These are phyloP conservation scores for Seriola dumerili DNA, from an alignment of 2,113 vertebrate genomes.

Conservation along the genomic window DNA sequence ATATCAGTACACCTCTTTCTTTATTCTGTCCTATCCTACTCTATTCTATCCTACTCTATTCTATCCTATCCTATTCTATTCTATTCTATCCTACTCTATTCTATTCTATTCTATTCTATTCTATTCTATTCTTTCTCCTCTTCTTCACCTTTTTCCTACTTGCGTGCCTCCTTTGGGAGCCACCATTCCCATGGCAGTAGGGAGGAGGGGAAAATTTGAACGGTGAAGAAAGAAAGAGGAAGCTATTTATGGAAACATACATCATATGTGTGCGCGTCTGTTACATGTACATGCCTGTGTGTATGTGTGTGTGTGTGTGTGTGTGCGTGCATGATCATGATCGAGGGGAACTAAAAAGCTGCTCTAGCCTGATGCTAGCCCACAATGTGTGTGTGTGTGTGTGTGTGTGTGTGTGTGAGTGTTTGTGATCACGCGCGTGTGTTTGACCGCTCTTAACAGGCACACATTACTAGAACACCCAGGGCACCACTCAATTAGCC, in stretches of 20 bases:
- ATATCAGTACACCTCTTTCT: not conserved
- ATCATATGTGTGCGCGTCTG: conserved; percentile 21
- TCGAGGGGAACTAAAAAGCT: not conserved
- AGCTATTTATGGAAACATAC: conserved; percentile 55
- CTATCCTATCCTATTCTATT: too few species aligned
- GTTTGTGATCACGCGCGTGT: conserved; percentile 23
- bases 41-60: not conserved
- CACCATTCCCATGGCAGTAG: conserved; percentile 20
- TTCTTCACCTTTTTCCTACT: conserved; percentile 40
- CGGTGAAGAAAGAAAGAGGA: not conserved
- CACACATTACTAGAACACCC: conserved; percentile 54
- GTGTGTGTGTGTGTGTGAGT: not conserved
- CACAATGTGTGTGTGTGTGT: not conserved
- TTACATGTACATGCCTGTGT: not conserved
- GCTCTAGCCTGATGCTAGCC: not conserved
- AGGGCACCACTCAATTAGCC: conserved; percentile 67
- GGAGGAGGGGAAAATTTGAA: conserved; percentile 30
- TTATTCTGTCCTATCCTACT: not conserved
- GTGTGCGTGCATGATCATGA: not conserved
- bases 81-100: not conserved
- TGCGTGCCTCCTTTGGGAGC: conserved; percentile 38
- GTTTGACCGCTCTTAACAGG: conserved; percentile 45
- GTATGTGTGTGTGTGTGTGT: not conserved
- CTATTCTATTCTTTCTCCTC: conserved; percentile 14
- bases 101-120: not conserved